These are phyloP conservation scores for Andrena chrysosceles DNA, from an alignment of 2,888 invertebrate genomes.

Conservation along the genomic window DNA sequence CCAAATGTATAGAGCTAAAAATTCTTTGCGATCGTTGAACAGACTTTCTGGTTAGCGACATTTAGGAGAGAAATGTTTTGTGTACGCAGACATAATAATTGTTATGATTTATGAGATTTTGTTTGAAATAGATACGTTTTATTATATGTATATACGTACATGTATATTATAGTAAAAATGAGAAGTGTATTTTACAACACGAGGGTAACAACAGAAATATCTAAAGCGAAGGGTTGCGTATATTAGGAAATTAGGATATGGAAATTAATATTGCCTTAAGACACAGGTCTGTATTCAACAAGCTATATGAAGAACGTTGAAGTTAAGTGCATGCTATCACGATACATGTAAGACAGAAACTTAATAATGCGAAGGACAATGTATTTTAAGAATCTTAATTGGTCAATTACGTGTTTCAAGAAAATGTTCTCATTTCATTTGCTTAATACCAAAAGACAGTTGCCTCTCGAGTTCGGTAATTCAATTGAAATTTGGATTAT, in stretches of 20 bases:
- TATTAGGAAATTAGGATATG: conserved; percentile 56
- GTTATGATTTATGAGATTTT: conserved; percentile 24
- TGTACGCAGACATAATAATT: conserved; percentile 5
- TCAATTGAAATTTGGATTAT: neutral
- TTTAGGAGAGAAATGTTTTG: conserved; percentile 13
- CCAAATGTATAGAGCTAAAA: conserved; percentile 18
- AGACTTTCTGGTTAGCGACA: neutral
- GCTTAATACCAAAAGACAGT: neutral
- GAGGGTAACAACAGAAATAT: conserved; percentile 27
- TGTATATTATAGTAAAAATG: conserved; percentile 33
- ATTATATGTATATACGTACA: conserved; percentile 27
- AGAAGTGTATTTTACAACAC: conserved; percentile 47
- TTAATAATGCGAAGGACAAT: conserved; percentile 11
- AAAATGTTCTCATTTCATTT: conserved; percentile 33
- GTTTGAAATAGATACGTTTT: conserved; percentile 30
- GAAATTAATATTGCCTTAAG: conserved; percentile 75
- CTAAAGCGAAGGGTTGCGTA: conserved; percentile 36
- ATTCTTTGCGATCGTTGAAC: conserved; percentile 21
- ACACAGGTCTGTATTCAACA: conserved; percentile 70
- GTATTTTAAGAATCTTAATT: conserved; percentile 30
- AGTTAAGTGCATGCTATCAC: conserved; percentile 39
- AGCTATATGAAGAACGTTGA: conserved; percentile 51
- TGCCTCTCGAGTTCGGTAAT: neutral
- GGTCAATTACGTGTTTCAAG: conserved; percentile 41
- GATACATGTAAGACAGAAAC: conserved; percentile 34